A percentile compares a stretch with the other conserved stretches of the same genome.
Evolutionary conservation across 2,113 vertebrate genomes (phyloP).

Genomic region (Nibea albiflora): DNA sequence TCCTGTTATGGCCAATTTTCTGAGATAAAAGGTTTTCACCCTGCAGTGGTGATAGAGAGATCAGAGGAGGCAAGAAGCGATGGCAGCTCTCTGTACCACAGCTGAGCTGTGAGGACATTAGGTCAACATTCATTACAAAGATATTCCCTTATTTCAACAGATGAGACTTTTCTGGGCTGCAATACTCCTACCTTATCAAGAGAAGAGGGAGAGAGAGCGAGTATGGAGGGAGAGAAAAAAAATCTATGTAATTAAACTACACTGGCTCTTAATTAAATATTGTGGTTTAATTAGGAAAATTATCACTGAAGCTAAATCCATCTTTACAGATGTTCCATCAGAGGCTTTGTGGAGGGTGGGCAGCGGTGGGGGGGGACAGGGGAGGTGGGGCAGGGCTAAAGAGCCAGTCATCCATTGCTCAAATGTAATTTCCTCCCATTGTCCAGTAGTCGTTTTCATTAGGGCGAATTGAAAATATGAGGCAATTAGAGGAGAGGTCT

Average conservation of each 20-base stretch:
- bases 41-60: not conserved
- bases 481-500: slow-evolving; percentile 64
- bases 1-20: not conserved
- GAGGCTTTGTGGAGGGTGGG: slow-evolving; percentile 40
- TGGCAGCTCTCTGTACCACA: not conserved
- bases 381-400: slow-evolving; percentile 23
- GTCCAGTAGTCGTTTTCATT: slow-evolving; percentile 77
- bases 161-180: slow-evolving; percentile 43
- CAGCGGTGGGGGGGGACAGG: not conserved
- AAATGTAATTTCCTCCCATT: slow-evolving; percentile 77
- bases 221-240: slow-evolving; percentile 39
- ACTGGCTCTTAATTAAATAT: slow-evolving; percentile 81
- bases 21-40: not conserved
- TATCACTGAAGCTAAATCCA: slow-evolving; percentile 77
- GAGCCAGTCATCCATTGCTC: slow-evolving; percentile 60
- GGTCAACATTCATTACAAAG: slow-evolving; percentile 62
- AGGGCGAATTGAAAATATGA: slow-evolving; percentile 66
- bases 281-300: slow-evolving; percentile 83
- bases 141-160: slow-evolving; percentile 60
- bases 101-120: slow-evolving; percentile 39
- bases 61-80: slow-evolving; percentile 6
- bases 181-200: slow-evolving; percentile 41
- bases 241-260: slow-evolving; percentile 78
- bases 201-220: not conserved
- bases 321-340: slow-evolving; percentile 75